Conservation (phyloP, 2,113 vertebrate genomes). For the Euleptes europaea region DNA sequence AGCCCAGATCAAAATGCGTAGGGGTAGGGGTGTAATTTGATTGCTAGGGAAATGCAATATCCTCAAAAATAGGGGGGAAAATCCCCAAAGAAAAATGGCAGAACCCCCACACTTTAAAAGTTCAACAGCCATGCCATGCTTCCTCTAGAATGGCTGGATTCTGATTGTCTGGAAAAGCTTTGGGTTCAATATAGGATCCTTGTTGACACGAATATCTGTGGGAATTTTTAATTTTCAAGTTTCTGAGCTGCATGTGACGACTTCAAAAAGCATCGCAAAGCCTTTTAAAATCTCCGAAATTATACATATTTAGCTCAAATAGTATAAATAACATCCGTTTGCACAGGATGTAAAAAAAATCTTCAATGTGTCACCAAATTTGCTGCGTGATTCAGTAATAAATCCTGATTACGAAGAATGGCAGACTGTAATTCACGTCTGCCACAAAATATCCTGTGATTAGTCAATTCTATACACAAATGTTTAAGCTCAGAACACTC, state of each 20-base stretch:
- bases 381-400: slow-evolving; percentile 42
- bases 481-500: slow-evolving; percentile 19
- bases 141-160: background rate
- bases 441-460: slow-evolving; percentile 31
- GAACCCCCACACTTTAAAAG: background rate
- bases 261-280: slow-evolving; percentile 42
- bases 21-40: too few species aligned
- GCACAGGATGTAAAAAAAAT: slow-evolving; percentile 4
- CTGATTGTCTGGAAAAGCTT: background rate
- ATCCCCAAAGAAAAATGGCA: background rate
- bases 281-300: slow-evolving; percentile 52
- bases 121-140: too few species aligned
- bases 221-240: background rate
- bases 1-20: background rate
- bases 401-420: slow-evolving; percentile 37
- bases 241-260: background rate
- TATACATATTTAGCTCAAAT: slow-evolving; percentile 35
- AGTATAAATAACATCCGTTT: slow-evolving; percentile 47
- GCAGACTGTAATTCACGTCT: slow-evolving; percentile 37
- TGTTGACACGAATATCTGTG: background rate
- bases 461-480: slow-evolving; percentile 42
- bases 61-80: background rate
- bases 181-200: background rate
- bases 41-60: background rate
- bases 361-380: slow-evolving; percentile 44